These are phyloP conservation scores for Macaria notata DNA, from an alignment of 2,888 invertebrate species.

Conservation along the genomic window DNA sequence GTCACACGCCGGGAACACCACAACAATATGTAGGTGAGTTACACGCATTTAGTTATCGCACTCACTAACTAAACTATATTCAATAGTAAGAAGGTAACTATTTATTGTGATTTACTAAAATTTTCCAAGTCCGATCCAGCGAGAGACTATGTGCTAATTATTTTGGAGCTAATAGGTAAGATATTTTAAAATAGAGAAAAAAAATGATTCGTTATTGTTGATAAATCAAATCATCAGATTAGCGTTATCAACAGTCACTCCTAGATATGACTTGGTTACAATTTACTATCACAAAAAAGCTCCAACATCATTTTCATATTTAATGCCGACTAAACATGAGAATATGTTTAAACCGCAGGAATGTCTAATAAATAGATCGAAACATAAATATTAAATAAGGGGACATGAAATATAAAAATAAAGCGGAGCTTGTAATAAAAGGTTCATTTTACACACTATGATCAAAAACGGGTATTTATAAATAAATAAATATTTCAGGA, in stretches of 20 bases:
- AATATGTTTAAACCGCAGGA: neutral
- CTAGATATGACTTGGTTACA: conserved; percentile 9
- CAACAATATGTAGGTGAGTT: conserved; percentile 12
- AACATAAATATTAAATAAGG: neutral
- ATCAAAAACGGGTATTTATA: neutral
- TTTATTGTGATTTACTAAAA: conserved; percentile 25
- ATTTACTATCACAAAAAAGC: conserved; percentile 7
- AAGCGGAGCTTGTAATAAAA: neutral
- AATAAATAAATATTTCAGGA: neutral
- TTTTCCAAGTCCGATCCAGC: conserved; percentile 12
- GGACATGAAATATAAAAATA: conserved; percentile 4
- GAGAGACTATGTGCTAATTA: neutral
- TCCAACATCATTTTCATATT: neutral
- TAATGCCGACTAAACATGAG: conserved; percentile 1
- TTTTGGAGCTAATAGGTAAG: too few relatives aligned
- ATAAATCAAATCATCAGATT: neutral
- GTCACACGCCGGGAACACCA: conserved; percentile 27
- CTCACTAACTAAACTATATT: conserved; percentile 14
- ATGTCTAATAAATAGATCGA: neutral
- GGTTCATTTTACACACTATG: conserved; percentile 8
- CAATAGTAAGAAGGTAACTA: conserved; percentile 33
- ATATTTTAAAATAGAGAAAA: too few relatives aligned
- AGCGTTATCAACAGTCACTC: too few relatives aligned
- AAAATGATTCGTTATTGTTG: too few relatives aligned
- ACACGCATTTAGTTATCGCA: conserved; percentile 17